Evolutionary conservation across 2,888 invertebrate genomes (phyloP).

Genomic region (Coronaproctus castanopsis): DNA sequence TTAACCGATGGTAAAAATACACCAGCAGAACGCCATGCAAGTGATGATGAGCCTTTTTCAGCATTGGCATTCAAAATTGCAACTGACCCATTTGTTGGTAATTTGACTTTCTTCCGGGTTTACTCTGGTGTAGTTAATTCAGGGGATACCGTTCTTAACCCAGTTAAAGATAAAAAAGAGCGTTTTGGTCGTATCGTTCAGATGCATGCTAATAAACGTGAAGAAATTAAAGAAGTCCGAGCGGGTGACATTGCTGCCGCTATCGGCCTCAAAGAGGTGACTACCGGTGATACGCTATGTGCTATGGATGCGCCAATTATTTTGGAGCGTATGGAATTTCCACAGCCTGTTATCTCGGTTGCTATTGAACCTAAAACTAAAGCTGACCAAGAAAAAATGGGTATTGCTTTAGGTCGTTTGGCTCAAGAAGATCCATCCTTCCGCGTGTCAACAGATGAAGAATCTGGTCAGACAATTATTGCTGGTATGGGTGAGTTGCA

Average conservation of each 20-base stretch:
- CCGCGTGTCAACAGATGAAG: conserved; percentile 8
- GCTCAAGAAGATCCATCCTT: conserved; percentile 17
- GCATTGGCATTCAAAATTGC: conserved; percentile 18
- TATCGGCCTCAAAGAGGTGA: conserved; percentile 10
- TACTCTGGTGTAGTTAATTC: conserved; percentile 15
- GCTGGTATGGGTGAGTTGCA: conserved; percentile 17
- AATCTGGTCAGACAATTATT: conserved; percentile 16
- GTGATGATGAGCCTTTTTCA: conserved; percentile 12
- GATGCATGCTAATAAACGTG: conserved; percentile 14
- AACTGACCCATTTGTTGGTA: conserved; percentile 17
- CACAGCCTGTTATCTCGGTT: conserved; percentile 17
- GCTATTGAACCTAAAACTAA: conserved; percentile 18
- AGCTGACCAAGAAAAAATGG: conserved; percentile 16
- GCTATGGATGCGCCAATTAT: conserved; percentile 8
- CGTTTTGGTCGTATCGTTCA: conserved; percentile 8
- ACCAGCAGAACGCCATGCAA: not conserved
- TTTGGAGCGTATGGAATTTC: conserved; percentile 17
- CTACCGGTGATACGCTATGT: conserved; percentile 13
- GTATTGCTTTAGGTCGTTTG: conserved; percentile 10
- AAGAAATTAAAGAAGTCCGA: conserved; percentile 6
- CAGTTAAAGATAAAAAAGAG: conserved; percentile 5
- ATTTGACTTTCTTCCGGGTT: conserved; percentile 16
- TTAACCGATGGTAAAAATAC: not conserved
- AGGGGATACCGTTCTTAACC: conserved; percentile 1
- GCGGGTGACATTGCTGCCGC: conserved; percentile 12